These are phyloP conservation scores for Syngnathoides biaculeatus DNA, from an alignment of 2,113 vertebrate species.

Conservation along the genomic window DNA sequence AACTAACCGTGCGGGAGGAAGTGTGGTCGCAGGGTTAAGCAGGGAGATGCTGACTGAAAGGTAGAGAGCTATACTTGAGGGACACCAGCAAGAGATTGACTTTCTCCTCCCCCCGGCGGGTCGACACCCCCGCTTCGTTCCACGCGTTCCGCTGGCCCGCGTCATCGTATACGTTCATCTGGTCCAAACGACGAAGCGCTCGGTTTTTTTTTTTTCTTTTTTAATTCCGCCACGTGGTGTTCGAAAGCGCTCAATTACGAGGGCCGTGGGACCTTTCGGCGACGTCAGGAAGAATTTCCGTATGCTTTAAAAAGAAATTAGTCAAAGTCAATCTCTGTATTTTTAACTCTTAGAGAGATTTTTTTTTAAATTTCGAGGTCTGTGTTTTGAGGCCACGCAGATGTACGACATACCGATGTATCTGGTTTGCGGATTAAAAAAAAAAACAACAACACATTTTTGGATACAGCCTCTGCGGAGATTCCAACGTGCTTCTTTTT, in stretches of 20 bases:
- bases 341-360: neutral
- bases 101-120: constrained; percentile 30
- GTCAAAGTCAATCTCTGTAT: neutral
- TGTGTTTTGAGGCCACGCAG: neutral
- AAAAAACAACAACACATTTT: too few species aligned
- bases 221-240: neutral
- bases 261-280: neutral
- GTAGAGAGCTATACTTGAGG: constrained; percentile 37
- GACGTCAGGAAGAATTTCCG: neutral
- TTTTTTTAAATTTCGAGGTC: neutral
- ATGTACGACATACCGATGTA: constrained; percentile 12
- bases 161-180: constrained; percentile 33
- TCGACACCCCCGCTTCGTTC: constrained; percentile 26
- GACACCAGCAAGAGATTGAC: constrained; percentile 14
- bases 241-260: neutral
- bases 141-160: constrained; percentile 33
- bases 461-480: neutral
- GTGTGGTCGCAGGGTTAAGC: constrained; percentile 35
- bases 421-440: constrained; percentile 1
- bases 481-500: constrained; percentile 11
- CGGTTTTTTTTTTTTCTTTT: too few species aligned
- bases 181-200: neutral
- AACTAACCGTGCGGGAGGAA: constrained; percentile 50
- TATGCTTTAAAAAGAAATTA: neutral
- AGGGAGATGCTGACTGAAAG: constrained; percentile 42